A percentile compares a stretch with the other conserved stretches of the same genome.
Conservation (phyloP, 2,113 vertebrate species). For the Cyprinodon variegatus region DNA sequence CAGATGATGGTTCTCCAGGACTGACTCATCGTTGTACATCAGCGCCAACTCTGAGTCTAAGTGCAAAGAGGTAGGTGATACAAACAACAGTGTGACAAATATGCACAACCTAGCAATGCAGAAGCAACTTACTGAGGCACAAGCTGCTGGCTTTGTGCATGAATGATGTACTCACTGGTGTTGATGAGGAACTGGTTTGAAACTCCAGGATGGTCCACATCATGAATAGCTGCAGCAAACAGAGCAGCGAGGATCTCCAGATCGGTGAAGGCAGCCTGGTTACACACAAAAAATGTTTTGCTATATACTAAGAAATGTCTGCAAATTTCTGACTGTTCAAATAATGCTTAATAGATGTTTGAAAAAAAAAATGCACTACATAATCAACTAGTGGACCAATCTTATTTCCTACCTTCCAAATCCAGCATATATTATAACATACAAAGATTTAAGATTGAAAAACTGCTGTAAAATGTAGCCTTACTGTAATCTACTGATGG, state of each 20-base stretch:
- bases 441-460: too few relatives aligned
- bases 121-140: too few relatives aligned
- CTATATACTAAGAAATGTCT: background rate
- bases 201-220: conserved; percentile 90
- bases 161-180: conserved; percentile 83
- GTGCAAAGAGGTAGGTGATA: background rate
- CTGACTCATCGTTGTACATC: conserved; percentile 90
- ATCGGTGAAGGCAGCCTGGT: conserved; percentile 88
- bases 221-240: conserved; percentile 90
- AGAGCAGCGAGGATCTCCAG: conserved; percentile 89
- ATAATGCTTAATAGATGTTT: too few relatives aligned
- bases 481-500: too few relatives aligned
- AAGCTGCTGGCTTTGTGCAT: background rate
- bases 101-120: background rate
- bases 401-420: too few relatives aligned
- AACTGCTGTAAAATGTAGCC: too few relatives aligned
- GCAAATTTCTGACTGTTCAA: too few relatives aligned
- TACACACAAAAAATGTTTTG: background rate
- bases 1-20: conserved; percentile 92
- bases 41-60: conserved; percentile 89
- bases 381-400: too few relatives aligned
- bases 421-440: too few relatives aligned
- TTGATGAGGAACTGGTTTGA: conserved; percentile 96
- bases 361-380: too few relatives aligned
- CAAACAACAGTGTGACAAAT: background rate